Base-by-base conservation (phyloP, 37 sponge, comb jelly and placozoan species). In the Cladorhizidae sp. region DNA sequence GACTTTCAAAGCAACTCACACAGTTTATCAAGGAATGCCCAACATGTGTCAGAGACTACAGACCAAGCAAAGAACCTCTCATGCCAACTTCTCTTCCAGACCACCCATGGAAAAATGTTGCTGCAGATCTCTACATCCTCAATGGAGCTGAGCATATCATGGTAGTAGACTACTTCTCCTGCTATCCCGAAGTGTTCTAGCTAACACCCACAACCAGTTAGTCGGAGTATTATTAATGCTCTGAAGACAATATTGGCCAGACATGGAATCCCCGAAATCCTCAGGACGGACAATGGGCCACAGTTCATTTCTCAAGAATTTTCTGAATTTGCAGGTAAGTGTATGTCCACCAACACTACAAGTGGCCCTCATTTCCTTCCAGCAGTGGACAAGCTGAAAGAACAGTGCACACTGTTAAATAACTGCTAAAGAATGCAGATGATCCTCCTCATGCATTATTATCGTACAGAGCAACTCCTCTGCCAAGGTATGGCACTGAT, bases 91-190 rank as follows among this genome's bases (percentile, higher is more conserved):
- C 77, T 8, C 72, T 84, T 3, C 78, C 85, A 17, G 29, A 31
- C 20, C 40, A 61, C 31, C 86, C 86, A 14, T 85, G 86, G 86
- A 57, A 85, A 70, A 64, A 70, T 62, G 85, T 85, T n/a, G 85
- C 76, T 18, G 70, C 72, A 22, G 85, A 85, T 62, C 65, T 85
- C 54, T 85, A 78, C 67, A n/a, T 32, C 38, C 79, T 85, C 32
- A 69, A 85, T 15, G 64, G 78, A 23, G 5, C 8, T 7, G 37
- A 71, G 23, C 80, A 86, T 57, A 41, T 86, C 15, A 15, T 52
- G 54, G 15, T 52, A 52, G 56, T 52, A 52, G 15, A 18, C 15
- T 11, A 52, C 15, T 18, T 52, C 54, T n/a, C n/a, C n/a, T n/a
- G n/a, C n/a, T n/a, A n/a, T n/a, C n/a, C n/a, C n/a, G n/a, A n/a